Percentiles rank a stretch among this genome's conserved stretches.
Evolutionary conservation across 92 coral and sea anemone genomes (phyloP).

Genomic region (Scolanthus callimorphus): DNA sequence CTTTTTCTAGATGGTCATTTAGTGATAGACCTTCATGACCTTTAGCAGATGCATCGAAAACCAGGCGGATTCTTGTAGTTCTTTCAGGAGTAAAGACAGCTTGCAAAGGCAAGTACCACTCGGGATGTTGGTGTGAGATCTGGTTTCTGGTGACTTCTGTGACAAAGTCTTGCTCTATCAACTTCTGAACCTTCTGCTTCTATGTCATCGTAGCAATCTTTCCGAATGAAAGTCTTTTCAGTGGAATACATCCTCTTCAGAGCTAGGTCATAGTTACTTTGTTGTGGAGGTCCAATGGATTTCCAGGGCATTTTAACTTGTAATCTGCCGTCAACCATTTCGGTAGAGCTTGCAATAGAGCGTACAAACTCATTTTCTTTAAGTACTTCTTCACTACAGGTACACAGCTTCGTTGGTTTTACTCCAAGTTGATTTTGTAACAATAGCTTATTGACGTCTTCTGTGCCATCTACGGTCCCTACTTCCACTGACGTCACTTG

Average conservation of each 20-base stretch:
- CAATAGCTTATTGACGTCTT: slow-evolving; percentile 41
- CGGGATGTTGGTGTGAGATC: slow-evolving; percentile 26
- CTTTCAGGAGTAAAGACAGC: slow-evolving; percentile 45
- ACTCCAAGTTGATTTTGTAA: slow-evolving; percentile 52
- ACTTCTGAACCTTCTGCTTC: slow-evolving; percentile 38
- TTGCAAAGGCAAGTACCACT: slow-evolving; percentile 48
- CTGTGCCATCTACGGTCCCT: slow-evolving; percentile 29
- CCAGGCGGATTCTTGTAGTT: slow-evolving; percentile 37
- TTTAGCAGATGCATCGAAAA: slow-evolving; percentile 43
- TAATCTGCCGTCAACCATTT: slow-evolving; percentile 38
- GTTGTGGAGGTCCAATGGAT: slow-evolving; percentile 50
- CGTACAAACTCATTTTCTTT: slow-evolving; percentile 49
- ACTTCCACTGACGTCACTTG: slow-evolving; percentile 19
- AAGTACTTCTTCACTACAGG: slow-evolving; percentile 43
- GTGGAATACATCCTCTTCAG: slow-evolving; percentile 41
- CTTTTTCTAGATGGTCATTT: slow-evolving; percentile 48
- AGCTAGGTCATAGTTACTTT: slow-evolving; percentile 57
- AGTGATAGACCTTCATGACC: slow-evolving; percentile 27
- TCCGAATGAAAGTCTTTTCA: slow-evolving; percentile 48
- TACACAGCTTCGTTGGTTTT: slow-evolving; percentile 59
- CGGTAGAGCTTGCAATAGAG: slow-evolving; percentile 47
- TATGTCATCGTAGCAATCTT: slow-evolving; percentile 38
- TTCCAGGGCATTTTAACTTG: slow-evolving; percentile 57
- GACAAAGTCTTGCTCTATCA: slow-evolving; percentile 31
- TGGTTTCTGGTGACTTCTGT: slow-evolving; percentile 21